Base-by-base conservation (phyloP, 2,888 invertebrate species). In the Melanophora roralis region DNA sequence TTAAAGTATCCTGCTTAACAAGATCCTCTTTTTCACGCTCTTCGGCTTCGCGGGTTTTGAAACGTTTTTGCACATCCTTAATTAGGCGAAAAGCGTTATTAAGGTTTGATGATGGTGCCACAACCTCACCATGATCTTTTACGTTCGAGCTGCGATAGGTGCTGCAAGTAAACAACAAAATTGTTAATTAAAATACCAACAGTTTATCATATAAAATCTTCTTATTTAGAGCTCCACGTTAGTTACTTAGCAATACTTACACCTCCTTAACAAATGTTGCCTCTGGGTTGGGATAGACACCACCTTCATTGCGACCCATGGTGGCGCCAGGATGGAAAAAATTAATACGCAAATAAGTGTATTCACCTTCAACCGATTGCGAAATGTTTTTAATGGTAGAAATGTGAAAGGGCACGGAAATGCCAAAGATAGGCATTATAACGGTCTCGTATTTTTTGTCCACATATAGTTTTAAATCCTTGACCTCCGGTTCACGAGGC, bases 371-470 rank as follows among this genome's bases (percentile, higher is more conserved):
- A 12, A 99, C 97, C 0, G 98, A 98, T 90, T 98, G 97, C 0
- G 98, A 98, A 86, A 99, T 98, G 89, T 99, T 99, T 92, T 99
- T 99, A 68, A 99, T 97, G 6, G 98, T 99, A 4, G 98, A 98
- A 88, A 99, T 99, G 89, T 99, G 99, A 90, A 98, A 99, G 68
- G 99, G 99, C 78, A 98, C 97, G 0, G 98, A 95, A 53, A 97
- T 92, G 76, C 99, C 99, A 91, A 97, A 99, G 84, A 99, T 94
- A 1, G 99, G 99, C 86, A 99, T 91, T 83, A 99, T 98, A n/a
- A 99, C 95, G 1, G 98, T 98, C 91, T 99, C 99, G 89, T 98
- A 98, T 91, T 97, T 98, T 94, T 92, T 88, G 95, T 97, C 97
- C 83, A 99, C 99, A 91, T 94, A 99, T 81, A 99, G 92, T 90